Evolutionary conservation across 2,888 invertebrate genomes (phyloP).

Genomic region (Girardia tigrina): DNA sequence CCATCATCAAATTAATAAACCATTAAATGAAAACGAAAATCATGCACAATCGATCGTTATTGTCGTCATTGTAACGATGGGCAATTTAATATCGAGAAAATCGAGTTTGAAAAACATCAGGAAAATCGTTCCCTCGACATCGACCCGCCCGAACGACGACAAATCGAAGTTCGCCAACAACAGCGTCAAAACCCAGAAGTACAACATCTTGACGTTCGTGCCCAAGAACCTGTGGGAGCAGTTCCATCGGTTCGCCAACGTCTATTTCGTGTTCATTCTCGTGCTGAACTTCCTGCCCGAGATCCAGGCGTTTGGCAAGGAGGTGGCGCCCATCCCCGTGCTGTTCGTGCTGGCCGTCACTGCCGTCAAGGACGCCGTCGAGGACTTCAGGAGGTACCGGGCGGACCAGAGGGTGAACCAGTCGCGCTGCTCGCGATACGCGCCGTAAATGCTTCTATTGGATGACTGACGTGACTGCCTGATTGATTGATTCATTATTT

Average conservation of each 20-base stretch:
- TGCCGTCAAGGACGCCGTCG: conserved; percentile 88
- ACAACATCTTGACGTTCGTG: conserved; percentile 66
- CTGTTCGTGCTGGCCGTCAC: conserved; percentile 88
- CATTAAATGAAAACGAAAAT: too few relatives aligned
- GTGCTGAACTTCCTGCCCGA: conserved; percentile 96
- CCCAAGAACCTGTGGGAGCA: conserved; percentile 97
- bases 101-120: background rate
- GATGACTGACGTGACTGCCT: too few relatives aligned
- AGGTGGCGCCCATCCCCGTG: conserved; percentile 89
- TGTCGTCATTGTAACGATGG: too few relatives aligned
- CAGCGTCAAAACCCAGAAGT: conserved; percentile 69
- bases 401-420: conserved; percentile 87
- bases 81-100: background rate
- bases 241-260: conserved; percentile 94
- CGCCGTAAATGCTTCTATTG: conserved; percentile 74
- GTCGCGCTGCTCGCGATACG: conserved; percentile 75
- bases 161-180: conserved; percentile 32
- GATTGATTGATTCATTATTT: too few relatives aligned
- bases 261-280: conserved; percentile 95
- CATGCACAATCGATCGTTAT: too few relatives aligned
- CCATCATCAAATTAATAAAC: too few relatives aligned
- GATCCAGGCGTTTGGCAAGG: conserved; percentile 94
- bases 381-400: conserved; percentile 71
- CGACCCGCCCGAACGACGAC: background rate
- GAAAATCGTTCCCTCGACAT: background rate